Percentiles rank a stretch among this genome's conserved stretches.
These are phyloP conservation scores for Brachyptera risi DNA, from an alignment of 2,888 invertebrate species.

Conservation along the genomic window DNA sequence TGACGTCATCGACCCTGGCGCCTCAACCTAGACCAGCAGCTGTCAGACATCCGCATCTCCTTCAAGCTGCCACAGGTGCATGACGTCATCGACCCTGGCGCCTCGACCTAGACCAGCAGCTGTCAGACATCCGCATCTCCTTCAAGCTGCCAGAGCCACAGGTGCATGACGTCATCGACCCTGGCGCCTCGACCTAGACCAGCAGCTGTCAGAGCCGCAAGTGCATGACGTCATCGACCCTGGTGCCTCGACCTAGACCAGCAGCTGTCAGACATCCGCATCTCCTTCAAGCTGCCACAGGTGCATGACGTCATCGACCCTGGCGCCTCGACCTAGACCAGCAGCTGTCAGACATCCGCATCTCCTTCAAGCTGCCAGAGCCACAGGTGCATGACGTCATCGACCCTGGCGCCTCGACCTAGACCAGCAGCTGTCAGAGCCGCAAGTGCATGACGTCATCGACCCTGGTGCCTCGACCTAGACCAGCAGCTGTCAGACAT, in stretches of 20 bases:
- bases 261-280: conserved; percentile 65
- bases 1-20: neutral
- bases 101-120: conserved; percentile 58
- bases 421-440: conserved; percentile 71
- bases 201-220: conserved; percentile 60
- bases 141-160: conserved; percentile 35
- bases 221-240: neutral
- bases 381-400: conserved; percentile 20
- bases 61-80: conserved; percentile 35
- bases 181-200: conserved; percentile 49
- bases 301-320: neutral
- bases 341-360: conserved; percentile 65
- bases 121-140: conserved; percentile 60
- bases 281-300: conserved; percentile 35
- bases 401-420: neutral
- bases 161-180: neutral
- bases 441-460: conserved; percentile 13
- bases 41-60: conserved; percentile 60
- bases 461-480: neutral
- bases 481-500: conserved; percentile 77
- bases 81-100: neutral
- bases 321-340: conserved; percentile 52
- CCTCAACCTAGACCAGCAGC: conserved; percentile 58
- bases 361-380: conserved; percentile 35
- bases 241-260: conserved; percentile 52